Evolutionary conservation across 2,797 vertebrate species (phyloP).

Genomic region (Tarsius wallacei): DNA sequence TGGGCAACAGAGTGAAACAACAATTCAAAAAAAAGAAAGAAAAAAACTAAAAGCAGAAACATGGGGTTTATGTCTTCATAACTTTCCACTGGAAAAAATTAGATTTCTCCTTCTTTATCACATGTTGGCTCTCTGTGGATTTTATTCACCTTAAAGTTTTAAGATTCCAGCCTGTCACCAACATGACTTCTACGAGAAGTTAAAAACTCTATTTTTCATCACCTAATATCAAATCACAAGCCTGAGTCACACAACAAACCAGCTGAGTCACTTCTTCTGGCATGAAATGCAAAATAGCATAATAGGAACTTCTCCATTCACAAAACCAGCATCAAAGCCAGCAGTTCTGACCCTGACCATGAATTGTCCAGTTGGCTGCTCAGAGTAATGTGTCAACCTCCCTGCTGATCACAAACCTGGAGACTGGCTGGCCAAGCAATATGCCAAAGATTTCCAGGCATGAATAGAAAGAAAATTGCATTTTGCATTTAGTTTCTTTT

Average conservation of each 20-base stretch:
- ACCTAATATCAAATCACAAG: not conserved
- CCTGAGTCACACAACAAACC: not conserved
- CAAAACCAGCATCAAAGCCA: not conserved
- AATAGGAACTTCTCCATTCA: constrained; percentile 44
- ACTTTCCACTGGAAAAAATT: not conserved
- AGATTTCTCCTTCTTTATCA: not conserved
- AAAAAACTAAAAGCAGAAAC: not conserved
- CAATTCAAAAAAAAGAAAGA: too few relatives aligned
- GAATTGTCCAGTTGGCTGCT: not conserved
- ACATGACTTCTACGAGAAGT: constrained; percentile 15
- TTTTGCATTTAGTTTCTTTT: constrained; percentile 26
- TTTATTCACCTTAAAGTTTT: not conserved
- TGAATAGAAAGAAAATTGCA: not conserved
- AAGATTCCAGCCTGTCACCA: constrained; percentile 39
- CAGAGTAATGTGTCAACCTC: constrained; percentile 32
- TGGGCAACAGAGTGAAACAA: too few relatives aligned
- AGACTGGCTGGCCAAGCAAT: not conserved
- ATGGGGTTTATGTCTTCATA: not conserved
- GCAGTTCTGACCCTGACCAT: not conserved
- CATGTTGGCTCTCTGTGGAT: not conserved
- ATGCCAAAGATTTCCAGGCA: constrained; percentile 16
- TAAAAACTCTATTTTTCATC: constrained; percentile 35
- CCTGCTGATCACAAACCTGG: not conserved
- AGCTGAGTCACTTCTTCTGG: constrained; percentile 48
- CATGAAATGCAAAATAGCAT: not conserved